Conservation (phyloP, 2,888 invertebrate species). For the Tetragonisca angustula region DNA sequence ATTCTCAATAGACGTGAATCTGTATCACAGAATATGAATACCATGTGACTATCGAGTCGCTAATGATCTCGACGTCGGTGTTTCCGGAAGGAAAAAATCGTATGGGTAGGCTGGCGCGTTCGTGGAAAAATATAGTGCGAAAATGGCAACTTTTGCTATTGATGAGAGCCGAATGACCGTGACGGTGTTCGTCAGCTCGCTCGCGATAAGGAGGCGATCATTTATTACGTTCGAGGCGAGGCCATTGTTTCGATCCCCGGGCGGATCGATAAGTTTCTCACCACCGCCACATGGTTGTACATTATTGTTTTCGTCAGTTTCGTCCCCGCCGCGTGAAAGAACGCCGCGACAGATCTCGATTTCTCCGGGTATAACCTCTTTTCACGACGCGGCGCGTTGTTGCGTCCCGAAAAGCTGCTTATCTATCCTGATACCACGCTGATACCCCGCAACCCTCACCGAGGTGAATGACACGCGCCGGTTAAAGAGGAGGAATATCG, state of each 20-base stretch:
- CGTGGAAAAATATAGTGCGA: slow-evolving; percentile 44
- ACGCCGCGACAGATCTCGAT: slow-evolving; percentile 58
- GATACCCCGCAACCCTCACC: background rate
- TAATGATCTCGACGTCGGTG: too few relatives aligned
- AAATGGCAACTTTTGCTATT: slow-evolving; percentile 54
- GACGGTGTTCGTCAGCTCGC: slow-evolving; percentile 59
- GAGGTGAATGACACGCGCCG: slow-evolving; percentile 37
- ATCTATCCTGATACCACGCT: slow-evolving; percentile 35
- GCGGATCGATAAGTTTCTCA: slow-evolving; percentile 78
- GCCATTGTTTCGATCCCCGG: slow-evolving; percentile 80
- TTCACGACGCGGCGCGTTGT: slow-evolving; percentile 38
- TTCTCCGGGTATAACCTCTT: slow-evolving; percentile 49
- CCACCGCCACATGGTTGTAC: slow-evolving; percentile 38
- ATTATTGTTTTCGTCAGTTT: slow-evolving; percentile 80
- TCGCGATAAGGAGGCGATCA: slow-evolving; percentile 81
- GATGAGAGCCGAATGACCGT: slow-evolving; percentile 71
- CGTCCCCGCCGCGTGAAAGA: slow-evolving; percentile 49
- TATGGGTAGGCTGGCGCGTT: slow-evolving; percentile 35
- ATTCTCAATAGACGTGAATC: too few relatives aligned
- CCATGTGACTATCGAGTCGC: too few relatives aligned
- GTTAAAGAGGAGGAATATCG: slow-evolving; percentile 17
- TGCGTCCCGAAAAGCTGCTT: slow-evolving; percentile 39
- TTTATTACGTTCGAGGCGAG: slow-evolving; percentile 81
- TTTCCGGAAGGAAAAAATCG: background rate
- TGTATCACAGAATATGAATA: too few relatives aligned